Evolutionary conservation across 1,140 invertebrate species (phyloP).

Genomic region (Radopholus similis): DNA sequence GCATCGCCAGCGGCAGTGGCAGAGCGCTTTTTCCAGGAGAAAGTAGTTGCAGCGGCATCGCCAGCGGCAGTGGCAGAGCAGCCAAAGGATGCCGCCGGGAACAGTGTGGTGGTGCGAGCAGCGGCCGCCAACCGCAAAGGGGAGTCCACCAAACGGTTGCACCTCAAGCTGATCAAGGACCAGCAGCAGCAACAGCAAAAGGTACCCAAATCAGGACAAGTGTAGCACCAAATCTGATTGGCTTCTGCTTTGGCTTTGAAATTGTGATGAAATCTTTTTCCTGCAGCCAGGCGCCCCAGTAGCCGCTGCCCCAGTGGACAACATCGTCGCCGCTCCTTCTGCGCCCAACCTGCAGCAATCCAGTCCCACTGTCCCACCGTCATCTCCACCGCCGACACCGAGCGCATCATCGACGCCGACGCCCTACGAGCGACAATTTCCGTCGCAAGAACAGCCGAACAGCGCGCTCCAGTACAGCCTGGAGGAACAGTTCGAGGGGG

Average conservation of each 20-base stretch:
- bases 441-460: too few species aligned
- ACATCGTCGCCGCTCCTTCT: neutral
- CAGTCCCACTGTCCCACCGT: neutral
- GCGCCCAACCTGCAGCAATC: neutral
- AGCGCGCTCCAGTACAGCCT: neutral
- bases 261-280: neutral
- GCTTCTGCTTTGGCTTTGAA: neutral
- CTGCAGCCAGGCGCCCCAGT: neutral
- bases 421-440: too few species aligned
- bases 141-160: constrained; percentile 9
- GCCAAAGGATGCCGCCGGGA: too few species aligned
- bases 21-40: neutral
- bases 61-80: too few species aligned
- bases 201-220: neutral
- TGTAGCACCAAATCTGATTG: neutral
- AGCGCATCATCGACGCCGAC: neutral
- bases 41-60: neutral
- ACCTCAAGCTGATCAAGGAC: constrained; percentile 17
- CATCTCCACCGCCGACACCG: neutral
- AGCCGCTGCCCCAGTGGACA: neutral
- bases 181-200: neutral
- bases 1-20: neutral
- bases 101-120: too few species aligned
- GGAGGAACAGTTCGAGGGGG: constrained; percentile 16
- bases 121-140: neutral